phyloP scores from a whole-genome alignment of 2,888 invertebrate genomes.

The Urechis unicinctus region DNA sequence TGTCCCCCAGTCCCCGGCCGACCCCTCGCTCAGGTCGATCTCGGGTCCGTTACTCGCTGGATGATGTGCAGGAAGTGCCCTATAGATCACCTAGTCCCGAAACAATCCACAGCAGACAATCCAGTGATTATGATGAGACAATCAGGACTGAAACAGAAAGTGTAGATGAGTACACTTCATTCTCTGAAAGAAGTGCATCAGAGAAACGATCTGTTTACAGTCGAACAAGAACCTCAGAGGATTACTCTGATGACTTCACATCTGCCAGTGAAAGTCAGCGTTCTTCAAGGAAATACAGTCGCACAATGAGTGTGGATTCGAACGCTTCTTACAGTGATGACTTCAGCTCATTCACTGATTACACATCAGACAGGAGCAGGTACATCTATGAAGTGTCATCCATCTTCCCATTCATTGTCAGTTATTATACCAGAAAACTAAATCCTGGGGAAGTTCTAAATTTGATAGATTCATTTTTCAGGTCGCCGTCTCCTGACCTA shows the following conservation, averaged over 20 bases:
- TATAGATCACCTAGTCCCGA: constrained; percentile 20
- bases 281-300: background rate
- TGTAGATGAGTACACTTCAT: background rate
- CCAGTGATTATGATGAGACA: constrained; percentile 12
- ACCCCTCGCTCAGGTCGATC: constrained; percentile 16
- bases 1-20: constrained; percentile 12
- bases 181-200: constrained; percentile 21
- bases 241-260: constrained; percentile 29
- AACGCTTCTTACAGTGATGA: constrained; percentile 16
- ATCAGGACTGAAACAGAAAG: background rate
- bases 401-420: too few species aligned
- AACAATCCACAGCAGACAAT: constrained; percentile 10
- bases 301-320: background rate
- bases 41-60: constrained; percentile 13
- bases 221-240: constrained; percentile 4
- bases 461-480: too few species aligned
- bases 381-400: background rate
- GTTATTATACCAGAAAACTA: background rate
- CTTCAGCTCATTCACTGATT: constrained; percentile 16
- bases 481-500: background rate
- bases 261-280: background rate
- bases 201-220: constrained; percentile 16
- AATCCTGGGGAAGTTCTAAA: too few species aligned
- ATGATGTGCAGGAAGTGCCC: constrained; percentile 18
- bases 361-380: constrained; percentile 12